Conservation (phyloP, 2,888 invertebrate species). For the Hypena proboscidalis region DNA sequence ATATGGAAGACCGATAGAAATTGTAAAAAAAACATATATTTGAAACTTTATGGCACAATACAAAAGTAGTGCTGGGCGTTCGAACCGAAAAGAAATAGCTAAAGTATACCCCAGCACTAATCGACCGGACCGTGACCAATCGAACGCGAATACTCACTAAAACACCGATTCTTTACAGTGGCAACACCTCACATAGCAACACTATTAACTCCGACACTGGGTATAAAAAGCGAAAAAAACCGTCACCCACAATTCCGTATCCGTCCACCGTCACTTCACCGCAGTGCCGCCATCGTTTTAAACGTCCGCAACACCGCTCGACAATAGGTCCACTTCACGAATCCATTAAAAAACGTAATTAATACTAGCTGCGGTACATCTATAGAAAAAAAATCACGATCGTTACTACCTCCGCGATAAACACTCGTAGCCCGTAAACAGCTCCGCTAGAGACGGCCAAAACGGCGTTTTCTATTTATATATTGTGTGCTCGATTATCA, state of each 20-base stretch:
- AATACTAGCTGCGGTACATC: conserved; percentile 30
- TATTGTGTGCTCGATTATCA: conserved; percentile 2
- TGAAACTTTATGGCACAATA: conserved; percentile 43
- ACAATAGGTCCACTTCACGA: conserved; percentile 17
- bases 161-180: conserved; percentile 46
- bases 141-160: conserved; percentile 40
- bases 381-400: conserved; percentile 28
- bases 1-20: conserved; percentile 58
- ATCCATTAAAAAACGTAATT: conserved; percentile 15
- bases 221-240: conserved; percentile 37
- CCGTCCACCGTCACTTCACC: conserved; percentile 33
- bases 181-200: conserved; percentile 44
- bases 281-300: conserved; percentile 34
- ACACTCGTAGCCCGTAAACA: conserved; percentile 1
- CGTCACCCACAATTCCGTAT: conserved; percentile 30
- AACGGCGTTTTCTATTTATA: conserved; percentile 1
- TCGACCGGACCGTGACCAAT: conserved; percentile 39
- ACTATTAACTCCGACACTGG: conserved; percentile 40
- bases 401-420: background rate
- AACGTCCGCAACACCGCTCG: conserved; percentile 37
- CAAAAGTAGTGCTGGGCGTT: conserved; percentile 29
- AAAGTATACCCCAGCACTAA: conserved; percentile 34
- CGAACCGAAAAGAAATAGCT: conserved; percentile 21
- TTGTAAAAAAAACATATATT: conserved; percentile 29
- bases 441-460: background rate